These are phyloP conservation scores for Caracal caracal DNA, from an alignment of 2,113 vertebrate genomes.

Conservation along the genomic window DNA sequence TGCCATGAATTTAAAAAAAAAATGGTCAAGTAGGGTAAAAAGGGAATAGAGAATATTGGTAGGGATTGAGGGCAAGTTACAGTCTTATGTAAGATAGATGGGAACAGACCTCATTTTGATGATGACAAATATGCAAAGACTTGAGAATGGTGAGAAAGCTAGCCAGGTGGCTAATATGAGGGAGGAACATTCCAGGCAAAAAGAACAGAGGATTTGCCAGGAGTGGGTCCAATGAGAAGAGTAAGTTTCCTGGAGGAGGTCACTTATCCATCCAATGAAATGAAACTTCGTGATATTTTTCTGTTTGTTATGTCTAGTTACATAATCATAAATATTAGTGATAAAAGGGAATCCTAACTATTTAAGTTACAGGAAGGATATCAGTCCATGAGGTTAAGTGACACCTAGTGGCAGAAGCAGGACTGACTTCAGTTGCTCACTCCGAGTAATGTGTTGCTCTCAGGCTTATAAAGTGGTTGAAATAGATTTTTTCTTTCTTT, in stretches of 20 bases:
- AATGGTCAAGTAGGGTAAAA: background rate
- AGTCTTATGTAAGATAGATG: background rate
- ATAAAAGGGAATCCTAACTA: background rate
- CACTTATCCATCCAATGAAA: background rate
- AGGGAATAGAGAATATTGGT: background rate
- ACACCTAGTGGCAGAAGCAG: background rate
- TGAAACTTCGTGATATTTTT: background rate
- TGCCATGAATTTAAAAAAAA: background rate
- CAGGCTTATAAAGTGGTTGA: background rate
- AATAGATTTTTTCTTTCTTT: background rate
- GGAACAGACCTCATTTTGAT: background rate
- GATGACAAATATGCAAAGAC: too few relatives aligned
- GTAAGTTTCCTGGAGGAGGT: background rate
- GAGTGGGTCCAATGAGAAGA: background rate
- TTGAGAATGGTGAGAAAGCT: background rate
- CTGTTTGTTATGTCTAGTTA: background rate
- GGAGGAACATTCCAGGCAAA: background rate
- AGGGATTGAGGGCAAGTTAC: background rate
- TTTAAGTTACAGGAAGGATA: background rate
- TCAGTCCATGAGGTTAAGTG: background rate
- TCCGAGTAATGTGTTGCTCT: background rate
- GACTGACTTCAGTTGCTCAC: background rate
- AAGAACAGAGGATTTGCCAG: background rate
- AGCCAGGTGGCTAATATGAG: background rate
- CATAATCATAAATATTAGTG: background rate